Percentiles rank a stretch among this genome's conserved stretches.
phyloP scores from a whole-genome alignment of 1,140 invertebrate species.

The Triops longicaudatus region DNA sequence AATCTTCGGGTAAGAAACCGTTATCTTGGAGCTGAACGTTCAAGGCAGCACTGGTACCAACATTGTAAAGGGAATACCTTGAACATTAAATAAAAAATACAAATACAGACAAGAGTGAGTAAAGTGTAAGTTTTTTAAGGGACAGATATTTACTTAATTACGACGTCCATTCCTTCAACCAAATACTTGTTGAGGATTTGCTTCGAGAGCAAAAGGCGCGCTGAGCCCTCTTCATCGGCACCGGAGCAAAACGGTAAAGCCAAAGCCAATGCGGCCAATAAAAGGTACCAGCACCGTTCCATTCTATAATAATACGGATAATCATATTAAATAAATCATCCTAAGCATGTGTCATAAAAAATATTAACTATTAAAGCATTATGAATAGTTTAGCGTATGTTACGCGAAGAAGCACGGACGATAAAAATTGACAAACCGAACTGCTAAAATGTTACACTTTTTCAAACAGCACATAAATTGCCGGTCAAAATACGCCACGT shows the following conservation, averaged over 20 bases:
- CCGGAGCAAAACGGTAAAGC: constrained; percentile 8
- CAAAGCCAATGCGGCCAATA: not conserved
- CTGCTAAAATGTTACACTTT: no score
- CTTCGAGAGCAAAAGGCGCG: constrained; percentile 69
- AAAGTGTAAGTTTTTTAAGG: constrained; percentile 23
- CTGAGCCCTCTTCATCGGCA: constrained; percentile 57
- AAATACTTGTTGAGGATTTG: constrained; percentile 95
- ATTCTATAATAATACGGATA: not conserved
- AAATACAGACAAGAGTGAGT: constrained; percentile 30
- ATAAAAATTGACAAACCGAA: no score
- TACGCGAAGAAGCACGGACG: no score
- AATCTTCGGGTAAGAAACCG: constrained; percentile 80
- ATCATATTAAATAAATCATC: not conserved
- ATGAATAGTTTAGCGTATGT: no score
- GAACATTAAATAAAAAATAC: no score
- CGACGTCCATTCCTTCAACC: constrained; percentile 95
- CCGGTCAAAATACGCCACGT: not conserved
- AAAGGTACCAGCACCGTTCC: not conserved
- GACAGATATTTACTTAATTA: constrained; percentile 65
- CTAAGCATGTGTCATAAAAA: not conserved
- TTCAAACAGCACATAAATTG: no score
- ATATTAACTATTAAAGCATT: not conserved
- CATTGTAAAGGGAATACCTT: constrained; percentile 73
- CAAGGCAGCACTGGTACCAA: constrained; percentile 75
- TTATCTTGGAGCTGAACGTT: constrained; percentile 80